Base-by-base conservation (phyloP, 2,888 invertebrate genomes). In the Elegia similella region DNA sequence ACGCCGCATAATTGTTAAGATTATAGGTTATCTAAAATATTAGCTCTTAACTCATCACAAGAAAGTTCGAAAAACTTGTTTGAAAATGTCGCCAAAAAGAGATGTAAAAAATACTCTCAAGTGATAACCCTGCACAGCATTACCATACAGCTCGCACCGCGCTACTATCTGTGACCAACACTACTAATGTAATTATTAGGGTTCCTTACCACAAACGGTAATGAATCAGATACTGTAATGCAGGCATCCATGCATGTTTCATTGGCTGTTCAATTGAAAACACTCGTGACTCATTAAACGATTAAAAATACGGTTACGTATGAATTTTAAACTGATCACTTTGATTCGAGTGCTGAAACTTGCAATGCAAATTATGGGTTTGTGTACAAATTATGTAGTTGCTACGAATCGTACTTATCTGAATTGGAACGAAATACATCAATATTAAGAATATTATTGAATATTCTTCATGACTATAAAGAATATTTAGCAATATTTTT, bases 101-200 rank as follows among this genome's bases (percentile, higher is more conserved):
- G 5, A 23, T 3, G 23, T 23, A 23, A 23, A 23, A 23, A 23
- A 23, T 23, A 23, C 5, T 29, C 1, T 7, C 7, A 34, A 71
- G 70, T 72, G 72, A 66, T 61, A 60, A 65, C 62, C 54, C 54
- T 55, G 32, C 6, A 8, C 8, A 55, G 70, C 77, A 90, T 89
- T 90, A 86, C 81, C 87, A 90, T 88, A 85, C 76, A 70, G 77
- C 79, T 78, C 79, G 76, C 77, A 72, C 78, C 73, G 72, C 68
- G 70, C 59, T 73, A 71, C 73, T 78, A 81, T 81, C 79, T 75
- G 68, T 72, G 75, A 77, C 81, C 79, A 82, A 75, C 75, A 70
- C 72, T 76, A 73, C 74, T 75, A 76, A 74, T 73, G 74, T 72
- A 68, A 66, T 62, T 67, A 64, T 64, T 64, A 64, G 64, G 60